These are phyloP conservation scores for Dendrophyllia cribrosa DNA, from an alignment of 64 coral and sea anemone genomes.

Conservation along the genomic window DNA sequence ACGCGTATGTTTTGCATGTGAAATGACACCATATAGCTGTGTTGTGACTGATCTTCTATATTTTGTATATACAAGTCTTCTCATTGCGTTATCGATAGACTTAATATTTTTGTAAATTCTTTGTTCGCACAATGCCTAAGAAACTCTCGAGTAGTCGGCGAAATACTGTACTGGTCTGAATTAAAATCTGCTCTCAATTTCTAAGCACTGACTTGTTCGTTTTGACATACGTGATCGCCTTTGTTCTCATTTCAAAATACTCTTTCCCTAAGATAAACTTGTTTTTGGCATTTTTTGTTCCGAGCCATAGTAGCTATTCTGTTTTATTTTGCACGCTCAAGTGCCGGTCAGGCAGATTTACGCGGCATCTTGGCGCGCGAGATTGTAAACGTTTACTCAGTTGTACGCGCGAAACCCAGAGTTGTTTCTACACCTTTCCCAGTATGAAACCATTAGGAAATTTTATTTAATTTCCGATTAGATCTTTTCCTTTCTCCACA, in stretches of 20 bases:
- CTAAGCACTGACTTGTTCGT: neutral
- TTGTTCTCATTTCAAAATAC: neutral
- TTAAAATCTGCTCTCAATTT: neutral
- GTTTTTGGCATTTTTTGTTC: slow-evolving; percentile 5
- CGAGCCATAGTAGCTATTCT: neutral
- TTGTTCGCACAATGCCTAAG: neutral
- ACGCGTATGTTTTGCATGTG: neutral
- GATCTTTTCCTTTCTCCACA: slow-evolving; percentile 2
- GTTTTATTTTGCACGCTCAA: neutral
- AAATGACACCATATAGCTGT: neutral
- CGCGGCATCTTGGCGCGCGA: neutral
- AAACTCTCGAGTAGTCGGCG: neutral
- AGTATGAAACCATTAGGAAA: neutral
- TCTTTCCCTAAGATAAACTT: neutral
- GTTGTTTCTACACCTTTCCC: slow-evolving; percentile 21
- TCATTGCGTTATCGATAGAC: neutral
- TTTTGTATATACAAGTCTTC: neutral
- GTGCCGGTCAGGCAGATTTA: neutral
- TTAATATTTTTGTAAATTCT: neutral
- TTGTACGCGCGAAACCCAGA: neutral
- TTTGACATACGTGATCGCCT: slow-evolving; percentile 6
- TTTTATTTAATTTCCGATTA: slow-evolving; percentile 18
- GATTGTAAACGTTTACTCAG: slow-evolving; percentile 19
- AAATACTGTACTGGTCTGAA: neutral
- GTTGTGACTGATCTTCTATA: neutral